phyloP scores from a whole-genome alignment of 2,113 vertebrate genomes.

The Uropsilus gracilis region DNA sequence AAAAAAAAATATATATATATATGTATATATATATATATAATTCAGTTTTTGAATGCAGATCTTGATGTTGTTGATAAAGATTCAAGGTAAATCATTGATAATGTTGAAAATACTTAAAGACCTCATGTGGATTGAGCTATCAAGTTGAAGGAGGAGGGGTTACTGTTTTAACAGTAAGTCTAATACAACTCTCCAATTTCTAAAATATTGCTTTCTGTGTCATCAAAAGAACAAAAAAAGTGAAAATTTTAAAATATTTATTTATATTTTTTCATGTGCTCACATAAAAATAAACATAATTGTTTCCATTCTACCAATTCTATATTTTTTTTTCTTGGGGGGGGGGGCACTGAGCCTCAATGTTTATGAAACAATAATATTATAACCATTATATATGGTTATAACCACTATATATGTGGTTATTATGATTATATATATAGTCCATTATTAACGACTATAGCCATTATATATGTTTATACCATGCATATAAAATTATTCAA shows the following conservation, averaged over 20 bases:
- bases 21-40: no score
- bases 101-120: neutral
- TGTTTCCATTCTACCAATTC: neutral
- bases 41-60: neutral
- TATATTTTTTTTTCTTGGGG: neutral
- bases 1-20: no score
- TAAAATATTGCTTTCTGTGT: neutral
- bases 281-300: neutral
- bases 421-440: no score
- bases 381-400: no score
- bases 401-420: no score
- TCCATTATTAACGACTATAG: no score
- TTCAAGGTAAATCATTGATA: neutral
- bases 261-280: neutral
- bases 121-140: neutral
- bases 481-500: constrained; percentile 46
- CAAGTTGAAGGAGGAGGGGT: neutral
- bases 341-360: neutral
- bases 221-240: neutral
- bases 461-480: constrained; percentile 35
- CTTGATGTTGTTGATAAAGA: neutral
- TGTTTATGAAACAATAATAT: constrained; percentile 56
- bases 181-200: neutral
- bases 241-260: neutral
- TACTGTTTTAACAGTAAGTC: neutral